Conservation (phyloP, 2,113 vertebrate genomes). For the Ramphastos sulfuratus region DNA sequence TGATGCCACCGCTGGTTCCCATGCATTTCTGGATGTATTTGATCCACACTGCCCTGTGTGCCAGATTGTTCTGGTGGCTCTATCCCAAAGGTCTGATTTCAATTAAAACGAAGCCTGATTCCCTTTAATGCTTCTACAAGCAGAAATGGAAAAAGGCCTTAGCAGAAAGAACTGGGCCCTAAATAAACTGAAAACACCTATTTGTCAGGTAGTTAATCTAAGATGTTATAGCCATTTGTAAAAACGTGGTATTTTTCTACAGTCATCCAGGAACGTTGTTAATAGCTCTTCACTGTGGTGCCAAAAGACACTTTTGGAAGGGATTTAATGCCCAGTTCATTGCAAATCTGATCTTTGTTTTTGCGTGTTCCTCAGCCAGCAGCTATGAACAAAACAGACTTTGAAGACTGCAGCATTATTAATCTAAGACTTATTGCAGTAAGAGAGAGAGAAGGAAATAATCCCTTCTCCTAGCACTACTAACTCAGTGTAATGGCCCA, state of each 20-base stretch:
- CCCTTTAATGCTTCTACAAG: neutral
- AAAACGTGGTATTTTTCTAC: conserved; percentile 21
- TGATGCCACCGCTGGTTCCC: neutral
- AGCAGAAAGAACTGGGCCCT: neutral
- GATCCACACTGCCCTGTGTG: neutral
- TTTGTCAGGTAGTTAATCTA: conserved; percentile 42
- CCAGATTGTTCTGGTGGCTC: neutral
- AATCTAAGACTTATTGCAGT: conserved; percentile 48
- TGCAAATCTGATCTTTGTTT: conserved; percentile 48
- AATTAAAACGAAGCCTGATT: neutral
- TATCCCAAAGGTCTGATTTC: neutral
- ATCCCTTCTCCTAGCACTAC: conserved; percentile 45
- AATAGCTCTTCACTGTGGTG: neutral
- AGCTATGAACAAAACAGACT: conserved; percentile 46
- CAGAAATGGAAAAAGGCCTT: neutral
- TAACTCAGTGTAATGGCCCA: conserved; percentile 49
- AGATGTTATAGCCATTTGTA: neutral
- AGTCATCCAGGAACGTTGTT: conserved; percentile 6
- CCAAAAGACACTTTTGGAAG: conserved; percentile 42
- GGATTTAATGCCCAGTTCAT: conserved; percentile 16
- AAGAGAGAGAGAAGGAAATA: conserved; percentile 29
- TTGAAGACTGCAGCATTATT: conserved; percentile 52
- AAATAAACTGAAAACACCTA: conserved; percentile 5
- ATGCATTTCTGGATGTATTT: neutral
- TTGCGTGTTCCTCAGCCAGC: conserved; percentile 5